These are phyloP conservation scores for Zoanthus gigantus DNA, from an alignment of 92 coral and sea anemone species.

Conservation along the genomic window DNA sequence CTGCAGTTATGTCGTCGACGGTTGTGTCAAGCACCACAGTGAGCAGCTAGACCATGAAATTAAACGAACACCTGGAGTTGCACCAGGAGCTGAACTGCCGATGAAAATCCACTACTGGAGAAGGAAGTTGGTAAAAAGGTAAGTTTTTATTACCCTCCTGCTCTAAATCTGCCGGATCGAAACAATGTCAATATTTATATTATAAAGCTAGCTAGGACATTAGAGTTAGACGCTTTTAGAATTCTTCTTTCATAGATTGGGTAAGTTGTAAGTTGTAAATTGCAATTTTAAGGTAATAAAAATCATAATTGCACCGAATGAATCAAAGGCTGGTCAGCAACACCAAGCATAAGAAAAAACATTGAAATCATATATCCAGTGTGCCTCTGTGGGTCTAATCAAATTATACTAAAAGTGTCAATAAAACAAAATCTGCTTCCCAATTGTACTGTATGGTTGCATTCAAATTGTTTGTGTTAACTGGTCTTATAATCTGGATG, in stretches of 20 bases:
- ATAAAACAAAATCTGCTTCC: neutral
- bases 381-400: neutral
- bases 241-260: neutral
- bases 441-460: neutral
- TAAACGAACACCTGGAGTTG: conserved; percentile 29
- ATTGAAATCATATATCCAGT: neutral
- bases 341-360: neutral
- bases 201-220: neutral
- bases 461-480: neutral
- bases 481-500: neutral
- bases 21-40: conserved; percentile 24
- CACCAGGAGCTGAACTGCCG: conserved; percentile 35
- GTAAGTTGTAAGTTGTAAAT: neutral
- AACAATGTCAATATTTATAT: neutral
- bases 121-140: conserved; percentile 24
- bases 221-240: neutral
- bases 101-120: conserved; percentile 19
- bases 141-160: neutral
- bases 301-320: neutral
- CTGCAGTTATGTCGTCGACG: conserved; percentile 15
- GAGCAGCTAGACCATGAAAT: neutral
- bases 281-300: neutral
- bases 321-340: neutral
- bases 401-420: too few relatives aligned
- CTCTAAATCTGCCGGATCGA: conserved; percentile 4